These are phyloP conservation scores for Lanius ludovicianus DNA, from an alignment of 2,113 vertebrate genomes.

Conservation along the genomic window DNA sequence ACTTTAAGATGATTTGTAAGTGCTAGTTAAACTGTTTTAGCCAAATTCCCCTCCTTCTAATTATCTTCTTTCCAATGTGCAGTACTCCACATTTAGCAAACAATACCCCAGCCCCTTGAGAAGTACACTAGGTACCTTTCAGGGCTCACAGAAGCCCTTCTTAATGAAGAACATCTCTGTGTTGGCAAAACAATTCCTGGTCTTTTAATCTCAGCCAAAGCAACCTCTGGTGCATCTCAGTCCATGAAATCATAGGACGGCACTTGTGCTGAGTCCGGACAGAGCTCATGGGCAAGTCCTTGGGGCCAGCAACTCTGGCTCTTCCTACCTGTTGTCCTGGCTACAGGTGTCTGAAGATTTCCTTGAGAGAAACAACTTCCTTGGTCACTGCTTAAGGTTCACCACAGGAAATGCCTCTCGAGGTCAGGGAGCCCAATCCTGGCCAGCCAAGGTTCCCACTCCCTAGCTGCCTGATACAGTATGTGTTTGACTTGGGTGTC, in stretches of 20 bases:
- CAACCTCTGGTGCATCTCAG: accelerated
- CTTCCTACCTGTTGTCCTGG: not conserved
- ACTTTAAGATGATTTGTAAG: not conserved
- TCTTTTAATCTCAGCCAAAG: not conserved
- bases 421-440: not conserved
- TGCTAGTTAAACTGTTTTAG: not conserved
- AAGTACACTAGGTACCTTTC: not conserved
- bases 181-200: not conserved
- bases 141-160: not conserved
- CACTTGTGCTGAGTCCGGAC: not conserved
- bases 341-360: not conserved
- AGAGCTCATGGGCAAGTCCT: accelerated
- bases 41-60: not conserved
- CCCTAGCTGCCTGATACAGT: not conserved
- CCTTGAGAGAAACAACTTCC: not conserved
- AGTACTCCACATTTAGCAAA: not conserved
- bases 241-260: accelerated
- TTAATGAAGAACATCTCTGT: not conserved
- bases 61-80: not conserved
- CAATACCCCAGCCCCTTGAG: not conserved
- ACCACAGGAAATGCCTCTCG: not conserved
- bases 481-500: not conserved
- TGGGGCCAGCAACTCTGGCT: accelerated
- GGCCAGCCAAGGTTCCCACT: not conserved
- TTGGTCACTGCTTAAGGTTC: not conserved